Base-by-base conservation (phyloP, 2,797 vertebrate genomes). In the Hylomyscus alleni region DNA sequence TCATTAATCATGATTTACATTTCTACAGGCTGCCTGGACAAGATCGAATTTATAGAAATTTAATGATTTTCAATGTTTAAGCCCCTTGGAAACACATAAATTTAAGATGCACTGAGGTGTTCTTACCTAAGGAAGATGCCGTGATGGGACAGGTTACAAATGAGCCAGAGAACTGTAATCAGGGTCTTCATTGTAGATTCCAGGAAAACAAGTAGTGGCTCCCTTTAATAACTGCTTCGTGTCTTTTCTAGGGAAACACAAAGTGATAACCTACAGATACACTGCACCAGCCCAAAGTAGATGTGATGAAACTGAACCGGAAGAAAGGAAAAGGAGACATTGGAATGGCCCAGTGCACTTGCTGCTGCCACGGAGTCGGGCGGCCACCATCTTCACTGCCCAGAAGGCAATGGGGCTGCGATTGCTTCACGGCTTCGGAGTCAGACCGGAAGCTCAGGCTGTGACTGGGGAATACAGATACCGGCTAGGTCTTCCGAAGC, bases 211-310 rank as follows among this genome's bases (percentile, higher is more conserved):
- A 86, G 40, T 37, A 56, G 72, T 65, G 54, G 52, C 83, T 96
- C 78, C 44, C 86, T 84, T 93, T 75, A 82, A 84, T 84, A 89
- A 78, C 56, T 29, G 77, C 54, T 34, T 90, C 11, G 0, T 65
- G 44, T 90, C 88, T 86, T 90, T 97, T 92, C 92, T 50, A 72
- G 95, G 91, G 91, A 97, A 96, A 50, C 37, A 12, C 73, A 67
- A 81, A 95, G 50, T 65, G 60, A 86, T 94, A 86, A 92, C 75
- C 34, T 50, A 14, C 19, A 89, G 90, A 91, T 75, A 72, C 29
- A 54, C 90, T 89, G 89, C 83, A 69, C 50, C 52, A 92, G 78
- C 20, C 6, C 37, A 58, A 91, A 47, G 26, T 22, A 96, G 90
- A 86, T 0, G 19, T 34, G 56, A 11, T 80, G 58, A 86, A 72